Base-by-base conservation (phyloP, 2,888 invertebrate genomes). In the Auanema freiburgensis region DNA sequence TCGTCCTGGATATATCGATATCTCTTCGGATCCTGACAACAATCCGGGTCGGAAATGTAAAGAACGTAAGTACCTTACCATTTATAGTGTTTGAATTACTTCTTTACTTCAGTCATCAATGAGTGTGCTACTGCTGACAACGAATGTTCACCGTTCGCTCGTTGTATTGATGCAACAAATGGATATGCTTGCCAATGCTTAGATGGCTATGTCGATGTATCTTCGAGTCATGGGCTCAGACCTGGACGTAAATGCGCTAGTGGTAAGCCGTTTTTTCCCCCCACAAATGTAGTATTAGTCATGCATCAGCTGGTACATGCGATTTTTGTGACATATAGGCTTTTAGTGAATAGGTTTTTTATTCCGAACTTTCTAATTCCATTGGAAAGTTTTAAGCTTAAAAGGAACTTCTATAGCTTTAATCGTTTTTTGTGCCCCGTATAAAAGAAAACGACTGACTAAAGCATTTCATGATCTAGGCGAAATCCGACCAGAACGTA, bases 11-110 rank as follows among this genome's bases (percentile, higher is more conserved):
- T 83, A 64, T 69, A 69, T 79, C 46, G 83, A 83, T 67, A 55
- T 77, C 6, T 81, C 81, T 6, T 69, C 71, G 23, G 82, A 83
- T 60, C 73, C 81, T 21, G 71, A 78, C 23, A 68, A 63, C n/a
- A 63, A 67, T 50, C 82, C 82, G 12, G 82, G 82, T 63, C 69
- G 80, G 52, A 65, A 69, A 40, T 82, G 82, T 64, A 81, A 79
- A 72, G 82, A 84, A 74, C 67, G 83, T 83, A 51, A 70, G 81
- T 65, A n/a, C n/a, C n/a, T n/a, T n/a, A n/a, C n/a, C n/a, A n/a
- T n/a, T n/a, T n/a, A n/a, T n/a, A n/a, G n/a, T n/a, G n/a, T n/a
- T n/a, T n/a, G n/a, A n/a, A n/a, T n/a, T n/a, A n/a, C n/a, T n/a
- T n/a, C n/a, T n/a, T n/a, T n/a, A n/a, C 72, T 79, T 55, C 64